phyloP scores from a whole-genome alignment of 2,888 invertebrate species.

The Cephus spinipes region DNA sequence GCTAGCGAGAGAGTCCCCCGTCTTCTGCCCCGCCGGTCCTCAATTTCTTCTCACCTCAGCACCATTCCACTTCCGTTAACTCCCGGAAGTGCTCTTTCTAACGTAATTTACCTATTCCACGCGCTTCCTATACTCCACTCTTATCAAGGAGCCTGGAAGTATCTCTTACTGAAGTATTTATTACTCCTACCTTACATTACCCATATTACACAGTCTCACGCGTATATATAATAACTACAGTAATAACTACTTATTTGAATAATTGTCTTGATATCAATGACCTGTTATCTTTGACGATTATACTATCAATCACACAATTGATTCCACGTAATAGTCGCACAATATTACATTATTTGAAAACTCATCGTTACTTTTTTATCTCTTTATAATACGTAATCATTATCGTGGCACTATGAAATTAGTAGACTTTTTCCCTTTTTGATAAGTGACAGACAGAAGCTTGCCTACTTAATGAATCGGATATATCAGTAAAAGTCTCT shows the following conservation, averaged over 20 bases:
- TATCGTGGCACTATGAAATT: neutral
- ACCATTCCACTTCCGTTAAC: neutral
- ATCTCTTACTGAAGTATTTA: neutral
- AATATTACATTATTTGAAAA: neutral
- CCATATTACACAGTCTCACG: neutral
- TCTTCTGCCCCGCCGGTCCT: neutral
- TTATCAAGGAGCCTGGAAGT: neutral
- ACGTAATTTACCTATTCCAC: neutral
- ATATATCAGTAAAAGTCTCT: neutral
- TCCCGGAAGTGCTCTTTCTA: neutral
- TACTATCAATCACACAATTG: neutral
- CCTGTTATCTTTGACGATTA: neutral
- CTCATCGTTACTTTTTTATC: neutral
- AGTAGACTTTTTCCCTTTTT: neutral
- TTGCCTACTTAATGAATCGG: neutral
- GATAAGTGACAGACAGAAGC: neutral
- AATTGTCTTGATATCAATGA: neutral
- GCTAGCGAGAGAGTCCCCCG: conserved; percentile 13
- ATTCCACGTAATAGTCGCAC: neutral
- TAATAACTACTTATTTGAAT: neutral
- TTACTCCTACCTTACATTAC: neutral
- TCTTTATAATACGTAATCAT: neutral
- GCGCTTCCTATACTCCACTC: neutral
- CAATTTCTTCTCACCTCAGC: neutral
- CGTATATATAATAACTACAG: neutral